Percentiles rank a stretch among this genome's conserved stretches.
These are phyloP conservation scores for Syngnathus scovelli DNA, from an alignment of 2,113 vertebrate species.

Conservation along the genomic window DNA sequence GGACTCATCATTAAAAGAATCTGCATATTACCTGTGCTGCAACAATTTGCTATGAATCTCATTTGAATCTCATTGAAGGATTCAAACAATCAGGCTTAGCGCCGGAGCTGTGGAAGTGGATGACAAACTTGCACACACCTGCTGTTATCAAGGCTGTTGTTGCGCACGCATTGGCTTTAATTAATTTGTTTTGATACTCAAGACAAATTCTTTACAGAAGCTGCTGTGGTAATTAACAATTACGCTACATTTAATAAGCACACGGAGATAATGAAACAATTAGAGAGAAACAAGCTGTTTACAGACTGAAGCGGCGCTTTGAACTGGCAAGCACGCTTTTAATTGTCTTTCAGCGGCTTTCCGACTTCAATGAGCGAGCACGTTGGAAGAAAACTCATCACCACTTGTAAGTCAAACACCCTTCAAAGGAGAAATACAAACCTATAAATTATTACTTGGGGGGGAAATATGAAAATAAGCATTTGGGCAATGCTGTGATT, in stretches of 20 bases:
- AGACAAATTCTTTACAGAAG: conserved; percentile 69
- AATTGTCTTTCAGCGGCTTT: conserved; percentile 52
- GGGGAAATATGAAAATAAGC: conserved; percentile 25
- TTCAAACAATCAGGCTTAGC: conserved; percentile 47
- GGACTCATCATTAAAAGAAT: conserved; percentile 63
- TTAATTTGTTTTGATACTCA: conserved; percentile 71
- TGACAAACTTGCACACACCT: conserved; percentile 46
- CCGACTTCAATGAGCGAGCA: conserved; percentile 44
- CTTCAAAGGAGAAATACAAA: conserved; percentile 58
- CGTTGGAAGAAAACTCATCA: conserved; percentile 51
- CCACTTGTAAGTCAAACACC: conserved; percentile 52
- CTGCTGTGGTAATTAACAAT: conserved; percentile 68
- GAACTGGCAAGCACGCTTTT: conserved; percentile 46
- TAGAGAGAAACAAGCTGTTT: conserved; percentile 64
- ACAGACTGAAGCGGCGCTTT: conserved; percentile 59
- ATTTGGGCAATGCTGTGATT: conserved; percentile 23
- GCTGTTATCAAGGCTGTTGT: conserved; percentile 59
- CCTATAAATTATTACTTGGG: conserved; percentile 51
- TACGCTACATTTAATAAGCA: conserved; percentile 70
- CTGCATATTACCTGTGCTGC: conserved; percentile 63
- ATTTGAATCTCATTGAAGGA: conserved; percentile 66
- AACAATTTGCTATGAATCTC: conserved; percentile 63
- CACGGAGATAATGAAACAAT: conserved; percentile 71
- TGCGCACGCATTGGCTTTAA: conserved; percentile 62
- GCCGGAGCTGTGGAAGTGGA: conserved; percentile 10